Percentiles rank a stretch among this genome's conserved stretches.
These are phyloP conservation scores for Gerosis bhagava DNA, from an alignment of 2,888 invertebrate species.

Conservation along the genomic window DNA sequence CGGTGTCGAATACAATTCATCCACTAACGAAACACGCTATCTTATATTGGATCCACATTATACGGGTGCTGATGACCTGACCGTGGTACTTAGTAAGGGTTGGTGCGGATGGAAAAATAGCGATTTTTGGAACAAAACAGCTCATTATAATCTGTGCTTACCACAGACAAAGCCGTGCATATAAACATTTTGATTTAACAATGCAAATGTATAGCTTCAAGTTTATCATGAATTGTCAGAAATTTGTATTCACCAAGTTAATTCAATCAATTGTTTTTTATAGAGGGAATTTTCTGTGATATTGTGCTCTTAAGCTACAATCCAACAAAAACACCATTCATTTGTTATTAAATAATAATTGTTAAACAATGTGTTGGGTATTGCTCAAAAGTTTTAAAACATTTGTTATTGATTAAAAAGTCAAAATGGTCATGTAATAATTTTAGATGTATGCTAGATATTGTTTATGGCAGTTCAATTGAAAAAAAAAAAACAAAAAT, in stretches of 20 bases:
- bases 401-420: too few relatives aligned
- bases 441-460: too few relatives aligned
- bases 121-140: slow-evolving; percentile 97
- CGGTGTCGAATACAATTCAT: slow-evolving; percentile 94
- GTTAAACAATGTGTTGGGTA: slow-evolving; percentile 2
- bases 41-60: slow-evolving; percentile 99
- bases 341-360: too few relatives aligned
- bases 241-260: background rate
- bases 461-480: too few relatives aligned
- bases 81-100: slow-evolving; percentile 89
- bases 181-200: slow-evolving; percentile 37
- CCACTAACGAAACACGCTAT: slow-evolving; percentile 91
- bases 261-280: slow-evolving; percentile 2
- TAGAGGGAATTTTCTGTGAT: slow-evolving; percentile 20
- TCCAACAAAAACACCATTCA: too few relatives aligned
- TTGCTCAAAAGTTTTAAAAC: slow-evolving; percentile 8
- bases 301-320: slow-evolving; percentile 12
- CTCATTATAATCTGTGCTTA: slow-evolving; percentile 98
- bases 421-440: too few relatives aligned
- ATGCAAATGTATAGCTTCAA: background rate
- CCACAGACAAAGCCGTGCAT: slow-evolving; percentile 84
- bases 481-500: too few relatives aligned
- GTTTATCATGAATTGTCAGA: too few relatives aligned
- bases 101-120: slow-evolving; percentile 99
- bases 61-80: slow-evolving; percentile 93